These are phyloP conservation scores for Kuschelorhynchus macadamiae DNA, from an alignment of 2,888 invertebrate species.

Conservation along the genomic window DNA sequence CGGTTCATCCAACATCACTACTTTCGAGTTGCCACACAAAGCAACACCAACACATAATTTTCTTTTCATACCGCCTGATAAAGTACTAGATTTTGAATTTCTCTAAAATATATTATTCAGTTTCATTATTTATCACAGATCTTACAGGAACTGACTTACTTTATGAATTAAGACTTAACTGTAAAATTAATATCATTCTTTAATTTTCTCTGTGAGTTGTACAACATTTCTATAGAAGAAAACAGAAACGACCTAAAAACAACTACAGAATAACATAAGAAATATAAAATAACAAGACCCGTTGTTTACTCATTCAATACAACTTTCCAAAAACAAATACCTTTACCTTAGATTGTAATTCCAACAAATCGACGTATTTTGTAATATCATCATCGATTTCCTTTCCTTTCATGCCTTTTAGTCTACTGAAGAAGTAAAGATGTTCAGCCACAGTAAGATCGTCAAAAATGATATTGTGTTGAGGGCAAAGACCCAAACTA, in stretches of 20 bases:
- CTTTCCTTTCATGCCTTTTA: slow-evolving; percentile 75
- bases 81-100: slow-evolving; percentile 71
- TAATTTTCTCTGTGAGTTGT: too few species aligned
- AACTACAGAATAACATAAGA: not conserved
- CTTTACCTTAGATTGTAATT: slow-evolving; percentile 76
- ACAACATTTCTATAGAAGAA: too few species aligned
- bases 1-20: slow-evolving; percentile 82
- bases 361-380: slow-evolving; percentile 76
- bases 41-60: slow-evolving; percentile 84
- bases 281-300: not conserved
- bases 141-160: too few species aligned
- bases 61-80: slow-evolving; percentile 86
- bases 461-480: slow-evolving; percentile 88
- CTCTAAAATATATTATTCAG: too few species aligned
- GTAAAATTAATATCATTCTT: too few species aligned
- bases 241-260: too few species aligned
- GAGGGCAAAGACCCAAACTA: slow-evolving; percentile 86
- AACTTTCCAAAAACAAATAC: too few species aligned
- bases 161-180: too few species aligned
- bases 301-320: too few species aligned
- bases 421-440: slow-evolving; percentile 83
- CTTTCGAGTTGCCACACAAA: slow-evolving; percentile 81
- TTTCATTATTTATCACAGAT: too few species aligned
- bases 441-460: slow-evolving; percentile 88
- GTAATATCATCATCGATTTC: slow-evolving; percentile 75